Evolutionary conservation across 2,113 vertebrate genomes (phyloP).

Genomic region (Colinus virginianus): DNA sequence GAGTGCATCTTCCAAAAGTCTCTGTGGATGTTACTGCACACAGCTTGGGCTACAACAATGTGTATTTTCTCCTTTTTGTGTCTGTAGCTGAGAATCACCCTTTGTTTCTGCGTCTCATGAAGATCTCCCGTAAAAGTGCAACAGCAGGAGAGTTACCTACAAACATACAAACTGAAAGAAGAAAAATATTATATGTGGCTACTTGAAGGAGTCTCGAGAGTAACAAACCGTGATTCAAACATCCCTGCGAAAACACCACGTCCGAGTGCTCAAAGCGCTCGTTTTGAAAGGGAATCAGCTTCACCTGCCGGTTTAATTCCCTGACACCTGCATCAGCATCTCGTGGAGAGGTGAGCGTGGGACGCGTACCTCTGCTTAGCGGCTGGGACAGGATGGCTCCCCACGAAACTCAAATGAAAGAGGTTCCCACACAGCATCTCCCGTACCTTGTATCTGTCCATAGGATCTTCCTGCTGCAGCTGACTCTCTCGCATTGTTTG

Average conservation of each 20-base stretch:
- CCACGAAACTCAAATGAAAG: neutral
- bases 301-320: neutral
- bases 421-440: neutral
- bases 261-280: neutral
- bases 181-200: slow-evolving; percentile 79
- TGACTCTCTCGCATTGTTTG: slow-evolving; percentile 93
- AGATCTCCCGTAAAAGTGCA: slow-evolving; percentile 78
- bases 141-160: slow-evolving; percentile 82
- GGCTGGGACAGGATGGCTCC: neutral
- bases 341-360: neutral
- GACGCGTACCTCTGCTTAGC: neutral
- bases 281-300: neutral
- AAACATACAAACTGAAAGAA: slow-evolving; percentile 89
- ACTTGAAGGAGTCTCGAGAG: slow-evolving; percentile 19
- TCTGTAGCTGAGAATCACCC: slow-evolving; percentile 80
- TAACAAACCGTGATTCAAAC: slow-evolving; percentile 42
- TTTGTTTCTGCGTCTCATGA: slow-evolving; percentile 81
- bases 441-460: slow-evolving; percentile 96
- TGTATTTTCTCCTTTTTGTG: slow-evolving; percentile 75
- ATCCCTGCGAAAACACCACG: neutral
- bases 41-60: slow-evolving; percentile 71
- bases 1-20: slow-evolving; percentile 76
- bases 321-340: neutral
- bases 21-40: slow-evolving; percentile 71
- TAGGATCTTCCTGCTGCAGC: slow-evolving; percentile 96